A percentile compares a stretch with the other conserved stretches of the same genome.
Evolutionary conservation across 2,113 vertebrate species (phyloP).

Genomic region (Colaptes auratus): DNA sequence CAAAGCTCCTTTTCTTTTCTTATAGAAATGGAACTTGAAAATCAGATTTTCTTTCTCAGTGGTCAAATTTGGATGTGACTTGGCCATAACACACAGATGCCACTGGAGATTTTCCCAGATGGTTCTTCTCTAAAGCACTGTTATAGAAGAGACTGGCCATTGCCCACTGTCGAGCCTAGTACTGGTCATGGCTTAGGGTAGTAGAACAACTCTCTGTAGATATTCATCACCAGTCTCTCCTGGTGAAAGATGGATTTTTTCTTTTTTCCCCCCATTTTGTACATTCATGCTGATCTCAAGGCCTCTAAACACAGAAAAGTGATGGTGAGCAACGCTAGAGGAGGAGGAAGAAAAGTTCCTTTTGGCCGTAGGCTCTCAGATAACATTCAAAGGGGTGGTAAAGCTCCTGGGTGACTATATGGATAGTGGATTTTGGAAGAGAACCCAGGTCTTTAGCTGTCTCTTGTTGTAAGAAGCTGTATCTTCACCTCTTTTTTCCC

Average conservation of each 20-base stretch:
- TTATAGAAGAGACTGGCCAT: neutral
- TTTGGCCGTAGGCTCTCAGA: neutral
- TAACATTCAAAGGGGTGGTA: neutral
- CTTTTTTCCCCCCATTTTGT: neutral
- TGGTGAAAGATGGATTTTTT: neutral
- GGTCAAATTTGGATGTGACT: conserved; percentile 24
- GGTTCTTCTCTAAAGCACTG: neutral
- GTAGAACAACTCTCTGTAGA: neutral
- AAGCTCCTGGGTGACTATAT: neutral
- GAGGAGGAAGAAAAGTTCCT: neutral
- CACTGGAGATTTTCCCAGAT: neutral
- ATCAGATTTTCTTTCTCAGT: neutral
- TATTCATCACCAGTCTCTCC: neutral
- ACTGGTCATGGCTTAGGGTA: neutral
- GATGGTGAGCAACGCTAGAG: neutral
- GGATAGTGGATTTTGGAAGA: neutral
- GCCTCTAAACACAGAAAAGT: neutral
- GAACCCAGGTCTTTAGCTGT: neutral
- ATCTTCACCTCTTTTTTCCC: neutral
- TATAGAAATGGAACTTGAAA: neutral
- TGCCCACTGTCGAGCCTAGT: neutral
- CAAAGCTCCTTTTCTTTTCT: conserved; percentile 33
- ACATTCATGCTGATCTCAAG: neutral
- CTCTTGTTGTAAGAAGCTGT: neutral
- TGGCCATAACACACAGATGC: neutral